Percentiles rank a stretch among this genome's conserved stretches.
Evolutionary conservation across 2,888 invertebrate genomes (phyloP).

Genomic region (Didymodactylos carnosus): DNA sequence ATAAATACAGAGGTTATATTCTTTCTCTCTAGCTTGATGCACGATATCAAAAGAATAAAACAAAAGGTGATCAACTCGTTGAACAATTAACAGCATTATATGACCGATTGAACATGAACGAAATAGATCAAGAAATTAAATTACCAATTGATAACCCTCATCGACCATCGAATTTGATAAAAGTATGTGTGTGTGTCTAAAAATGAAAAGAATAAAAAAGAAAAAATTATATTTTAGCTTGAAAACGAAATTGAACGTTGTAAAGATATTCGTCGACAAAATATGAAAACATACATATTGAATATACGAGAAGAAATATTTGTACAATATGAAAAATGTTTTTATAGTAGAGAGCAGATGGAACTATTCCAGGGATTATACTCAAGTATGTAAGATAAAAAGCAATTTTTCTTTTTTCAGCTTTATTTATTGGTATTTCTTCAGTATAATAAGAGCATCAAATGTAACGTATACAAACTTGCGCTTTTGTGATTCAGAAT

Average conservation of each 20-base stretch:
- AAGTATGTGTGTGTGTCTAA: neutral
- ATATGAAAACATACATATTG: neutral
- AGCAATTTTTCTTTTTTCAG: too few species aligned
- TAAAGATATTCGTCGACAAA: neutral
- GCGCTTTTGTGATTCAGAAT: too few species aligned
- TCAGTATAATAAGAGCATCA: too few species aligned
- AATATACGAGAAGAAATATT: neutral
- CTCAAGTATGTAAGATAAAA: neutral
- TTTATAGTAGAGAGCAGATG: neutral
- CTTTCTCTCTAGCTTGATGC: neutral
- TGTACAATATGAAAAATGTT: slow-evolving; percentile 1
- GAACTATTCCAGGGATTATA: neutral
- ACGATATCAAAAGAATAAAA: neutral
- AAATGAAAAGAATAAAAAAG: neutral
- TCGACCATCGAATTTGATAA: neutral
- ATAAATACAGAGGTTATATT: neutral
- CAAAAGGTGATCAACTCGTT: neutral
- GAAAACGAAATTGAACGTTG: neutral
- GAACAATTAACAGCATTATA: neutral
- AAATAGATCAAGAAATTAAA: neutral
- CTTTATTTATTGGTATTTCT: too few species aligned
- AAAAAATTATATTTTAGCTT: neutral
- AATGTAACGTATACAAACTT: too few species aligned
- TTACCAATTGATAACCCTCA: neutral
- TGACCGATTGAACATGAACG: neutral